Percentiles rank a stretch among this genome's conserved stretches.
These are phyloP conservation scores for Climacteris rufus DNA, from an alignment of 2,113 vertebrate species.

Conservation along the genomic window DNA sequence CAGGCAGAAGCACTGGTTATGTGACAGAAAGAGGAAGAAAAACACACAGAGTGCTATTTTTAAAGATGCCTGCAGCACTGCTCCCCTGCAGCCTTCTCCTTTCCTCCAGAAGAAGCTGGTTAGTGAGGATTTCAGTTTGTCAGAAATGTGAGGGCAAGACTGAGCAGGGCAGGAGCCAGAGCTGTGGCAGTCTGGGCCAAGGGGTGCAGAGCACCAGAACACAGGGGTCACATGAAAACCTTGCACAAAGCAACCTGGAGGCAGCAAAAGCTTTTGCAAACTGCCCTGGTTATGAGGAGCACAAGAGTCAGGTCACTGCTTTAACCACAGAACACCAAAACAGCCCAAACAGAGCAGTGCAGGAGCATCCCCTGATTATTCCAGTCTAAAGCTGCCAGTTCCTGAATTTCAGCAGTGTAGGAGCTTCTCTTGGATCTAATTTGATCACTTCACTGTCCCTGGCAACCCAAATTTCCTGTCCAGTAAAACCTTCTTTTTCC, in stretches of 20 bases:
- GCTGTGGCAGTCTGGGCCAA: not conserved
- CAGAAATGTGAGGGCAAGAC: not conserved
- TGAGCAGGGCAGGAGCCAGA: not conserved
- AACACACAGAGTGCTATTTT: not conserved
- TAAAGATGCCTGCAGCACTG: not conserved
- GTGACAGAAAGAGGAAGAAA: not conserved
- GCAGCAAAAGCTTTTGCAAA: not conserved
- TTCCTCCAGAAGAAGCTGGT: not conserved
- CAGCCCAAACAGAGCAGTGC: not conserved
- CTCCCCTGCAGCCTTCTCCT: not conserved
- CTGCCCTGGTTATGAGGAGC: not conserved
- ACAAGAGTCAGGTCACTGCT: not conserved
- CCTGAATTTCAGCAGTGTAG: not conserved
- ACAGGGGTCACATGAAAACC: not conserved
- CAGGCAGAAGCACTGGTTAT: not conserved
- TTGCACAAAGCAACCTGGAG: not conserved
- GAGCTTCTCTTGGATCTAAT: not conserved
- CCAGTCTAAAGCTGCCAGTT: not conserved
- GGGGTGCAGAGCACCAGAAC: not conserved
- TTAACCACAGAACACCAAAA: not conserved
- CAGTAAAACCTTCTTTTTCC: not conserved
- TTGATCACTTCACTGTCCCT: too few species aligned
- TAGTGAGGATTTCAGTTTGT: not conserved
- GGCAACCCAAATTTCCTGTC: not conserved
- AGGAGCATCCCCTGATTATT: not conserved